Evolutionary conservation across 2,888 invertebrate species (phyloP).

Genomic region (Thera britannica): DNA sequence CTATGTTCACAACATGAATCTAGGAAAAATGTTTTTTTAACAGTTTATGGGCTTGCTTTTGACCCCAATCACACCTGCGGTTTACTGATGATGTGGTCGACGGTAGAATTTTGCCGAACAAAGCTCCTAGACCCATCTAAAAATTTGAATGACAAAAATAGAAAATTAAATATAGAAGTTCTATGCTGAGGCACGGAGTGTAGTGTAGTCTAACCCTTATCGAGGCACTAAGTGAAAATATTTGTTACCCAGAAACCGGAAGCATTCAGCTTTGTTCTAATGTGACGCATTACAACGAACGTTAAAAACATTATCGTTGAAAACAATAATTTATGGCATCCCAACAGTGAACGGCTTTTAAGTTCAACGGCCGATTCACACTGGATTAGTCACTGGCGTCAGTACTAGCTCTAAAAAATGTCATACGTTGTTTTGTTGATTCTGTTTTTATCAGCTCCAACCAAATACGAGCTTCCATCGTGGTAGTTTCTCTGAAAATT

Average conservation of each 20-base stretch:
- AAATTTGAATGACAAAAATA: no score
- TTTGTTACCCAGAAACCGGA: constrained; percentile 69
- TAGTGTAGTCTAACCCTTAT: constrained; percentile 23
- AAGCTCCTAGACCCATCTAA: no score
- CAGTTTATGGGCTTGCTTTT: no score
- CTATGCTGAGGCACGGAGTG: not conserved
- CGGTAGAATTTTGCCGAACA: no score
- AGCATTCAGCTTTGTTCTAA: constrained; percentile 67
- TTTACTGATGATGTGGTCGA: no score
- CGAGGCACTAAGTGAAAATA: constrained; percentile 62
- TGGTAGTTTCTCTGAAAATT: not conserved
- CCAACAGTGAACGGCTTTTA: constrained; percentile 43
- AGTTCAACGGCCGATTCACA: constrained; percentile 23
- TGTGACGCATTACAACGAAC: constrained; percentile 53
- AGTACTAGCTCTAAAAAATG: not conserved
- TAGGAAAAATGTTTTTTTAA: no score
- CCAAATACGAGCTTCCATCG: not conserved
- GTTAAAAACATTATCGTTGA: constrained; percentile 47
- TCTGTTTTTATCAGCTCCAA: not conserved
- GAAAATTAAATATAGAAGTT: no score
- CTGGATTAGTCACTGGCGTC: not conserved
- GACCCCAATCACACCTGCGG: no score
- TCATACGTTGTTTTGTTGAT: not conserved
- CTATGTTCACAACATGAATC: no score
- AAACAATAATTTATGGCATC: constrained; percentile 43